Percentiles rank a stretch among this genome's conserved stretches.
Conservation (phyloP, 2,888 invertebrate species). For the Amphimallon solstitiale region DNA sequence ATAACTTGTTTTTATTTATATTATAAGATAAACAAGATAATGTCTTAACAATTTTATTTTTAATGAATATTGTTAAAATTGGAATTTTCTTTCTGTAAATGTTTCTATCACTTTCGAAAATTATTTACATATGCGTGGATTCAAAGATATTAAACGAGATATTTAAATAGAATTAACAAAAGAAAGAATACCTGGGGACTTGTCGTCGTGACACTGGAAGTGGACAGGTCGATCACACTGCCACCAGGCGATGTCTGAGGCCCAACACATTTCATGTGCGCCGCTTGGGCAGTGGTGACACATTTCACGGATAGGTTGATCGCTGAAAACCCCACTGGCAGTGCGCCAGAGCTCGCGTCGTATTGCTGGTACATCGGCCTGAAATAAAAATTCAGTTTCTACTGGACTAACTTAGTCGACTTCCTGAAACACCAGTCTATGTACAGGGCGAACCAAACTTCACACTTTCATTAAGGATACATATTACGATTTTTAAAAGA, state of each 20-base stretch:
- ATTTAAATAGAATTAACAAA: too few species aligned
- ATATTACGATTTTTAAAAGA: too few species aligned
- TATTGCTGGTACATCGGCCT: slow-evolving; percentile 88
- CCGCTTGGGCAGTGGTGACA: slow-evolving; percentile 75
- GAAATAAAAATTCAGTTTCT: slow-evolving; percentile 48
- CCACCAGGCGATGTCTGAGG: slow-evolving; percentile 80
- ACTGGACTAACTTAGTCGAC: slow-evolving; percentile 5
- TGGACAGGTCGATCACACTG: slow-evolving; percentile 87
- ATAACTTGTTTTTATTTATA: too few species aligned
- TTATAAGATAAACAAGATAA: too few species aligned
- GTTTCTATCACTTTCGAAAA: too few species aligned
- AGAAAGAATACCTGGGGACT: slow-evolving; percentile 85
- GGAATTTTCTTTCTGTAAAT: not conserved
- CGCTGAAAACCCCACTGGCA: slow-evolving; percentile 81
- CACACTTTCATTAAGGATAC: too few species aligned
- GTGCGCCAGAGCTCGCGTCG: slow-evolving; percentile 75
- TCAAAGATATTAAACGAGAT: too few species aligned
- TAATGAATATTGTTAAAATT: not conserved
- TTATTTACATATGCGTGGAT: not conserved
- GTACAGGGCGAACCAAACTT: too few species aligned
- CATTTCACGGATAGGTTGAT: slow-evolving; percentile 89
- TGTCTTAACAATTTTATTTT: too few species aligned
- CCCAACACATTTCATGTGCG: slow-evolving; percentile 69
- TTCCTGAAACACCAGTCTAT: slow-evolving; percentile 13
- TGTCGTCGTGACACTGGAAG: slow-evolving; percentile 83